Base-by-base conservation (phyloP, 2,113 vertebrate genomes). In the Leptosomus discolor region DNA sequence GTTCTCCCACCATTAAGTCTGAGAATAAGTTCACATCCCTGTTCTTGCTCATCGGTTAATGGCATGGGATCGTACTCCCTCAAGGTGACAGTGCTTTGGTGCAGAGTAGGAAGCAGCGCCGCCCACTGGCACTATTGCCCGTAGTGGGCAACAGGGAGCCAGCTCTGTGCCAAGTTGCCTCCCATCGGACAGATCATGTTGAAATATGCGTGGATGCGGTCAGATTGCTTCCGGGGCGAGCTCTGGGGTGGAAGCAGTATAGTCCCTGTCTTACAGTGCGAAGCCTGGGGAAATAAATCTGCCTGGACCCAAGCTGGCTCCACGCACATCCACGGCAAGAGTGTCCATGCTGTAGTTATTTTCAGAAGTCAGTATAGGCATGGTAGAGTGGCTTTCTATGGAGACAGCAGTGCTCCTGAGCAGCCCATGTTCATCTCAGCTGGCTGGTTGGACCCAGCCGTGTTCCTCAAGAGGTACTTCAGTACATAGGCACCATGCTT, bases 321-420 rank as follows among this genome's bases (percentile, higher is more conserved):
- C 1, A 0, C 21, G 11, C 6, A 7, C 22, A 22, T 37, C 75
- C 8, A 4, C 6, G 17, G 29, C 22, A 46, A 15, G 7, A 9
- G 26, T 54, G 3, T 54, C 24, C 54, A 21, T 12, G 4, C 41
- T 63, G 11, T 7, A 6, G 18, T 56, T 39, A 23, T 13, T 91
- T 65, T 80, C 27, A 17, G 16, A 60, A 83, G 57, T 65, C 67
- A 18, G 0, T 23, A 15, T 3, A 23, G 26, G 20, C 8, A 10
- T 43, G 58, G 21, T 51, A 30, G 37, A 18, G 21, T 26, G 43
- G 20, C 4, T 86, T 83, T 63, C 5, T 20, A 2, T 56, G 63
- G 46, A 51, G 24, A 37, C 0, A 50, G 10, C 5, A 21, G 24
- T 51, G 32, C 4, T 58, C 27, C 63, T 68, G 27, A 16, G 4